Base-by-base conservation (phyloP, 2,113 vertebrate species). In the Chaetodon auriga region DNA sequence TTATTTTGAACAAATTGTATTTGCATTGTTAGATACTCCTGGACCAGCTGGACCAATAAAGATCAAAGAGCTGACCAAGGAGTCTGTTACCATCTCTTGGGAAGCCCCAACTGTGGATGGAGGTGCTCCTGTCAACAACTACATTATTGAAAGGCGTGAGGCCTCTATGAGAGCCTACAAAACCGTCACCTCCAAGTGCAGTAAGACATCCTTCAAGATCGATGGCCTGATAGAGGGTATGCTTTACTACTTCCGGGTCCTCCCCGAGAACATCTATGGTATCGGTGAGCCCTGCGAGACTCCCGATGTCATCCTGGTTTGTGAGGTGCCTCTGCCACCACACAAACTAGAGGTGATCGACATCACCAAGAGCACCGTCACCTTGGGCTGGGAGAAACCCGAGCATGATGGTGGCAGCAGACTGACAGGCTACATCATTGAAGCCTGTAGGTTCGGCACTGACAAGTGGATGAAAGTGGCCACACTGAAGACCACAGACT, bases 151-250 rank as follows among this genome's bases (percentile, higher is more conserved):
- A 92, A 97, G 97, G 84, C 97, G 98, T 48, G 98, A 99, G 85
- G 97, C 98, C 35, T 96, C 98, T 46, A 99, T 99, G 98, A 97
- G 98, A 95, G 98, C 98, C 75, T 99, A 97, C 91, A 99, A 99
- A 91, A 99, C 98, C 1, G 95, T 99, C 63, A 99, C 98, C 46
- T 96, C 96, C 62, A 99, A 99, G 92, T 99, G 98, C 90, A 97
- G 91, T 90, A 99, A 99, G 94, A 98, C 98, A 21, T 95, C 97
- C 70, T 99, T 96, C 81, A 96, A 97, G 94, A 95, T 99, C 18
- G 96, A 96, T 18, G 95, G 96, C 70, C 96, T 99, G 68, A 87
- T 96, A 82, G 98, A 99, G 93, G 98, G 98, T 90, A 95, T 96
- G 92, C 91, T 99, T 72, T 99, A 99, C 94, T 99, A 99, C 91